Base-by-base conservation (phyloP, 2,113 vertebrate species). In the Danionella cerebrum region DNA sequence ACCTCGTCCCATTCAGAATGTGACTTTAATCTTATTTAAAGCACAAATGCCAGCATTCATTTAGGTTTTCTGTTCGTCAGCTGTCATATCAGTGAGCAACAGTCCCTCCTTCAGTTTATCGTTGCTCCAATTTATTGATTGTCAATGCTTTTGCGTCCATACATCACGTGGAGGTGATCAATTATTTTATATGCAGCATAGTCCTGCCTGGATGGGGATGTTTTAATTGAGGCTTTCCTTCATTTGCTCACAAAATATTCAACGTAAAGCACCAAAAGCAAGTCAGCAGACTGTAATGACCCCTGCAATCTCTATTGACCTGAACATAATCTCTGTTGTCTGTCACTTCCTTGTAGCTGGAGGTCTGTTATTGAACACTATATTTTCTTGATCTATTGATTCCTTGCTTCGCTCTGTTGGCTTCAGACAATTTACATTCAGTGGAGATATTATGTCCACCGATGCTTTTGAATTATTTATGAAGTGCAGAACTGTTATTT, bases 171-270 rank as follows among this genome's bases (percentile, higher is more conserved):
- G 11, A 67, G 36, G 59, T 64, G 68, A 83, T 79, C 76, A 78
- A 85, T 82, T 47, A 80, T 83, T 74, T 80, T 71, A 83, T 78
- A 68, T 65, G 66, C 59, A 62, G 76, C 29, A 71, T 65, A 75
- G 73, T 65, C 42, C 65, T 44, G 47, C 52, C 41, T 62, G 58
- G 10, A 25, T 71, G 4, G 19, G 57, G 51, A 31, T 44, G 44
- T 73, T 77, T 76, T 77, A 79, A 83, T 71, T 44, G 68, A 74
- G 42, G 27, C 45, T 59, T 33, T 59, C 53, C 36, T 81, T 27
- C 62, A 74, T 62, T 55, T 50, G 67, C 74, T 47, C 33, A 69
- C 44, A 79, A 75, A 77, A 68, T 67, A 68, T 70, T 64, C 70
- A 78, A 66, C 48, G 74, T 16, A 55, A 29, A 24, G 8, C 8